Evolutionary conservation across 2,113 vertebrate species (phyloP), one percentile per base, ranked within the genome.

Genomic region (Pterophyllum scalare): DNA sequence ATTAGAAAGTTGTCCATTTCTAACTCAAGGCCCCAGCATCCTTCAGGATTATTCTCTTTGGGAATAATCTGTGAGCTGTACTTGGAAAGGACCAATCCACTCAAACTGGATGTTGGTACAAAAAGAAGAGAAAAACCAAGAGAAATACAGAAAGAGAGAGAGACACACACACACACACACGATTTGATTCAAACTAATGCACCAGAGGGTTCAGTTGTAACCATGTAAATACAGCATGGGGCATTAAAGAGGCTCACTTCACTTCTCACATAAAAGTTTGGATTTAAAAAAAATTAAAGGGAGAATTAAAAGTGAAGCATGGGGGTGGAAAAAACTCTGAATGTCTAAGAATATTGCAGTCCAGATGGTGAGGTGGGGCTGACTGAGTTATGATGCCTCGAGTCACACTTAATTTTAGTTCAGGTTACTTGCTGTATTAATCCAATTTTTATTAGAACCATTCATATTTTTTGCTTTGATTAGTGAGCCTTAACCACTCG

Each of bases 1-100:
- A 94, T 93, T 93, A 77, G 52, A 91, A 87, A 80, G 87, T 83
- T 78, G 75, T 77, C 46, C 72, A 35, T 85, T 54, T 88, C 81
- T 87, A 89, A 72, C 82, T 31, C 15, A 46, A 81, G 65, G 17
- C 49, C 12, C 15, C 0, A 24, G 57, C 60, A 59, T 65, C 67
- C 67, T 72, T 54, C 49, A 78, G 12, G 87, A 67, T 77, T 77
- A 64, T 59, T 6, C 11, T 49, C 65, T 49, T 49, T 52, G 46
- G 65, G 65, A 72, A 72, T 72, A 52, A 52, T 72, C 43, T 72
- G 24, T 20, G 43, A 31, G 43, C 2, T 72, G 43, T 7, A 0
- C 65, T 52, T 28, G 43, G 52, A 72, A 52, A 31, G 1, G 67
- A 72, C 17, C 46, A 54, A 31, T 54, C 52, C 59, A 35, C 9